These are phyloP conservation scores for Microplitis deprimator DNA, from an alignment of 2,888 invertebrate species.

Conservation along the genomic window DNA sequence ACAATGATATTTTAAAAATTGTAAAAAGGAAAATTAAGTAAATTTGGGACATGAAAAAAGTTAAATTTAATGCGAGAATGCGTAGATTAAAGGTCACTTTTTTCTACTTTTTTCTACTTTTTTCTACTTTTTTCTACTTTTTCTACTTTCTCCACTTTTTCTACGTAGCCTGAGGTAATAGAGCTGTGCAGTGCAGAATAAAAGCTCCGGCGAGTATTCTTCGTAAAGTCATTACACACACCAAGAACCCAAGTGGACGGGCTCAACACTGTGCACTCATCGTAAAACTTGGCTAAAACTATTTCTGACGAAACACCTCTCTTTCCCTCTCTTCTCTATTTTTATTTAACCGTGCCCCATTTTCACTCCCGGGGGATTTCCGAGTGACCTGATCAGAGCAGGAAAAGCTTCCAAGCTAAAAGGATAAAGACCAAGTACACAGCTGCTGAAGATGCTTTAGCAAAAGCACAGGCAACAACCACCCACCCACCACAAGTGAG, in stretches of 20 bases:
- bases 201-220: constrained; percentile 23
- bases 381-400: background rate
- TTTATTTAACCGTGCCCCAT: constrained; percentile 5
- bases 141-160: background rate
- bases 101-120: background rate
- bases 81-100: constrained; percentile 7
- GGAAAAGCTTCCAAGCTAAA: background rate
- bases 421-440: background rate
- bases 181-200: constrained; percentile 2
- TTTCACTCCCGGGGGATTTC: constrained; percentile 4
- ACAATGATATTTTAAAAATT: background rate
- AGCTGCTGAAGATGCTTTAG: background rate
- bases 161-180: background rate
- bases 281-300: background rate
- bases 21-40: background rate
- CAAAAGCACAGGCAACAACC: background rate
- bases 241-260: constrained; percentile 26
- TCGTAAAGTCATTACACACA: constrained; percentile 34
- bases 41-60: background rate
- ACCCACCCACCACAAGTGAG: constrained; percentile 4
- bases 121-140: background rate
- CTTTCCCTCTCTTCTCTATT: constrained; percentile 17
- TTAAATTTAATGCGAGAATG: constrained; percentile 14
- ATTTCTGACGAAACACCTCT: background rate
- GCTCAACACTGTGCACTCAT: constrained; percentile 14